Evolutionary conservation across 2,888 invertebrate genomes (phyloP).

Genomic region (Tholera decimalis): DNA sequence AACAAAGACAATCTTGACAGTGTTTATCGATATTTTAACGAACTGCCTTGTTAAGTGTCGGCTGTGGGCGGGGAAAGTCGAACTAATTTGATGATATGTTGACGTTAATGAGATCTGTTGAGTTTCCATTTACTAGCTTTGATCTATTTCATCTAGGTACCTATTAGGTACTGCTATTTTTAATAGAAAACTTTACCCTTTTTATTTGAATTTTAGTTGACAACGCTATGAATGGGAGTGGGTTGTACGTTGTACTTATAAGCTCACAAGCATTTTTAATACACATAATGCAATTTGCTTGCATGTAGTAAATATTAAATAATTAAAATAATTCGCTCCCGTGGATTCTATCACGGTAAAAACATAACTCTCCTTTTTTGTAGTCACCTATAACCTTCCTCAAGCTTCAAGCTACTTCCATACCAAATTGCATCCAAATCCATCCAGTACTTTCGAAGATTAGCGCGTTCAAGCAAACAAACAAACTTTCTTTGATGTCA

Average conservation of each 20-base stretch:
- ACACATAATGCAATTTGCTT: no score
- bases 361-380: no score
- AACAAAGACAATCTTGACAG: slow-evolving; percentile 22
- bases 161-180: neutral
- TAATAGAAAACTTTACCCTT: neutral
- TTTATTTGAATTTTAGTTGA: neutral
- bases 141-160: slow-evolving; percentile 17
- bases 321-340: no score
- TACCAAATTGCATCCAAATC: no score
- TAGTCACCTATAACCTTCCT: no score
- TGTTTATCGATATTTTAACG: slow-evolving; percentile 51
- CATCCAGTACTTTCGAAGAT: no score
- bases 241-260: neutral
- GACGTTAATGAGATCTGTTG: slow-evolving; percentile 49
- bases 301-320: no score
- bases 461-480: no score
- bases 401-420: no score
- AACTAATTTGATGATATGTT: slow-evolving; percentile 56
- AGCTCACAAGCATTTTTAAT: neutral
- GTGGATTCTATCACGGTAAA: no score
- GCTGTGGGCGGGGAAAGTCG: slow-evolving; percentile 47
- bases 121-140: slow-evolving; percentile 13
- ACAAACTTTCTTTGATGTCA: no score
- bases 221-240: neutral
- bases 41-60: slow-evolving; percentile 37